These are phyloP conservation scores for Gortyna flavago DNA, from an alignment of 2,888 invertebrate species.

Conservation along the genomic window DNA sequence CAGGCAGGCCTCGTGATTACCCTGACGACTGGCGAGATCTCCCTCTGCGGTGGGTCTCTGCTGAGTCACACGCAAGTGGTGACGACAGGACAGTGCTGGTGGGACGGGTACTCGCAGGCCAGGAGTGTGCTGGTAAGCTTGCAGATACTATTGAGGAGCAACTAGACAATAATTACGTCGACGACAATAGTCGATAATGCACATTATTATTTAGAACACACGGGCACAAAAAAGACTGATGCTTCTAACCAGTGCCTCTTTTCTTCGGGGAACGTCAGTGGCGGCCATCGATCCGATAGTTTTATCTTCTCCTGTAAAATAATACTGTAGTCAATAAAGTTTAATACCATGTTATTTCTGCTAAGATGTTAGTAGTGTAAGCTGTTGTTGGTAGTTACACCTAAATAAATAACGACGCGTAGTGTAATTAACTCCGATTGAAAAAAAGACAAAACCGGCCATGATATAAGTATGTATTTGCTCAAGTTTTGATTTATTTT, in stretches of 20 bases:
- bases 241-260: no score
- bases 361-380: not conserved
- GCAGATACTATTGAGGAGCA: not conserved
- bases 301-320: not conserved
- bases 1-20: slow-evolving; percentile 65
- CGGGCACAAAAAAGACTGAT: no score
- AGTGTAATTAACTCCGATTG: not conserved
- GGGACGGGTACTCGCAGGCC: slow-evolving; percentile 62
- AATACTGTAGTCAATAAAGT: no score
- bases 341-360: no score
- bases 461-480: not conserved
- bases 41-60: slow-evolving; percentile 65
- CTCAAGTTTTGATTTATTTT: no score
- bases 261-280: no score
- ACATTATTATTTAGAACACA: no score
- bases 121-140: slow-evolving; percentile 13
- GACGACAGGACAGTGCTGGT: slow-evolving; percentile 71
- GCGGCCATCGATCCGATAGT: not conserved
- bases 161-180: not conserved
- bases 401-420: not conserved
- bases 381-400: not conserved
- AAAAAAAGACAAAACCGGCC: not conserved
- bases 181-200: not conserved
- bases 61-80: slow-evolving; percentile 60
- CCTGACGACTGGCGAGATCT: slow-evolving; percentile 49